These are phyloP conservation scores for Sitophilus oryzae DNA, from an alignment of 1,140 invertebrate genomes.

Conservation along the genomic window DNA sequence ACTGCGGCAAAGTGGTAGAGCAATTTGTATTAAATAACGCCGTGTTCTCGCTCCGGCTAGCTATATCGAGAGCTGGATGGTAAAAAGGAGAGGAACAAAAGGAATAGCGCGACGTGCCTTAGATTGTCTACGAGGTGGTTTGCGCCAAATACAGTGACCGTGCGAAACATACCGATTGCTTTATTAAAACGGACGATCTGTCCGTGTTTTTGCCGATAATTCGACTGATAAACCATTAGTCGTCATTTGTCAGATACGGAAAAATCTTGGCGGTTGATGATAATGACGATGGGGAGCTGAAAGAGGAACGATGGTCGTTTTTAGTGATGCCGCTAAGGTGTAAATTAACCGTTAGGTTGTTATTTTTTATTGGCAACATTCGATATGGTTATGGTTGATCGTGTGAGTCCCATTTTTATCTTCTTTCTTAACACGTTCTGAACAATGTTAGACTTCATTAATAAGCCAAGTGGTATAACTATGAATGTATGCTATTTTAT, in stretches of 20 bases:
- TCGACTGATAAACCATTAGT: neutral
- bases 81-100: slow-evolving; percentile 6
- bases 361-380: too few species aligned
- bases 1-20: slow-evolving; percentile 21
- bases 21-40: slow-evolving; percentile 31
- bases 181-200: slow-evolving; percentile 21
- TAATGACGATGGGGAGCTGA: too few species aligned
- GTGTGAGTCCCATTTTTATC: too few species aligned
- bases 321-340: too few species aligned
- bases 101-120: slow-evolving; percentile 21
- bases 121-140: slow-evolving; percentile 28
- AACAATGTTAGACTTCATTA: too few species aligned
- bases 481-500: too few species aligned
- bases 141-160: slow-evolving; percentile 28
- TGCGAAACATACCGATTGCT: slow-evolving; percentile 32
- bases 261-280: neutral
- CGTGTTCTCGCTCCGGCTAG: slow-evolving; percentile 23
- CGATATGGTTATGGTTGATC: too few species aligned
- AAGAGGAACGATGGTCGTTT: too few species aligned
- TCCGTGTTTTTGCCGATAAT: neutral
- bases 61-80: slow-evolving; percentile 23
- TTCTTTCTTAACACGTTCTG: too few species aligned
- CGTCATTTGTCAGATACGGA: neutral
- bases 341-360: too few species aligned
- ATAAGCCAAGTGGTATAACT: too few species aligned